These are phyloP conservation scores for Clarias batrachus DNA, from an alignment of 2,113 vertebrate genomes.

Conservation along the genomic window DNA sequence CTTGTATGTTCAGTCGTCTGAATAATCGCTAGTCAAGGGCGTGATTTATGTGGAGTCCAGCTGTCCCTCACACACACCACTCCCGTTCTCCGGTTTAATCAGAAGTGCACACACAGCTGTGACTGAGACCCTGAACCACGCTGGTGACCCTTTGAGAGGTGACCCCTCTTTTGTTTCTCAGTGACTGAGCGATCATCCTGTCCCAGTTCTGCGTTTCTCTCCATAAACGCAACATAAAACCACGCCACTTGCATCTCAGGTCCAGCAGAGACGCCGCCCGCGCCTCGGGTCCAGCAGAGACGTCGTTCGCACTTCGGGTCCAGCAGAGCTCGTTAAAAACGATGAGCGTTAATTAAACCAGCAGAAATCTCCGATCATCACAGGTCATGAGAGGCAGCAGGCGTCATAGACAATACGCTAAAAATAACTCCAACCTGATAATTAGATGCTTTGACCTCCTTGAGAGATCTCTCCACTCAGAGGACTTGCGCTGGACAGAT, in stretches of 20 bases:
- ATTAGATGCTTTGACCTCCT: neutral
- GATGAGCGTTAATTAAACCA: neutral
- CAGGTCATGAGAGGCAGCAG: neutral
- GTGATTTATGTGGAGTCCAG: conserved; percentile 67
- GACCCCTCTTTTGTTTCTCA: conserved; percentile 45
- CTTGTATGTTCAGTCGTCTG: neutral
- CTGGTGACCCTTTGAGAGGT: neutral
- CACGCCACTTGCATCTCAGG: neutral
- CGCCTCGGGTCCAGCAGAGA: neutral
- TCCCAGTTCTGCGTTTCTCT: neutral
- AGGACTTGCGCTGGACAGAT: neutral
- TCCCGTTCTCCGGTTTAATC: conserved; percentile 53
- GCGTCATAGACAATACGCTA: neutral
- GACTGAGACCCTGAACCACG: conserved; percentile 28
- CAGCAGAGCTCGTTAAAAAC: neutral
- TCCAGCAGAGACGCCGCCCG: no score
- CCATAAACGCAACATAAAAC: neutral
- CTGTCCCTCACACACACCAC: conserved; percentile 50
- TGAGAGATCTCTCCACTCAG: neutral
- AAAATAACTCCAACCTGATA: neutral
- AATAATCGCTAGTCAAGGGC: conserved; percentile 60
- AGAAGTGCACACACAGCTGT: conserved; percentile 74
- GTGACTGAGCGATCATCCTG: conserved; percentile 57
- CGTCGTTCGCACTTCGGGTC: neutral
- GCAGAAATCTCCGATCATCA: neutral